Percentiles rank a stretch among this genome's conserved stretches.
phyloP scores from a whole-genome alignment of 2,113 vertebrate species.

The Tragelaphus buxtoni region DNA sequence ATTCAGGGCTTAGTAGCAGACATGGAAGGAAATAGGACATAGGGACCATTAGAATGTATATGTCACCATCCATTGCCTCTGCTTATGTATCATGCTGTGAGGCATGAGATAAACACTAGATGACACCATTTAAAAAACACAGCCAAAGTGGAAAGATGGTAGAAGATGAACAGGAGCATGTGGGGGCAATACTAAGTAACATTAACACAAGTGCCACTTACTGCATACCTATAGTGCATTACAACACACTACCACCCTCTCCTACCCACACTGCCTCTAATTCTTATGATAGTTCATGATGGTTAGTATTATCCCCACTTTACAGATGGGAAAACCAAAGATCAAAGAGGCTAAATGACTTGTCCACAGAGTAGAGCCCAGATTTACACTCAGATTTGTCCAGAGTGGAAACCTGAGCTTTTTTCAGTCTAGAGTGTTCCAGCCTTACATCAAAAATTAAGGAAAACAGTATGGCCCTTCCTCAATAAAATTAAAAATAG shows the following conservation, averaged over 20 bases:
- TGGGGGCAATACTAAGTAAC: neutral
- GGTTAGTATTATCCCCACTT: neutral
- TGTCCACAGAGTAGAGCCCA: neutral
- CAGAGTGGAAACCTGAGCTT: neutral
- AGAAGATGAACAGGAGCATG: neutral
- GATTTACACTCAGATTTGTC: neutral
- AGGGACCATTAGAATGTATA: neutral
- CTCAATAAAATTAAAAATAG: neutral
- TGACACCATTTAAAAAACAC: neutral
- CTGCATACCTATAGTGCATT: fast-evolving
- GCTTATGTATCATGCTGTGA: neutral
- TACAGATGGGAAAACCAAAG: neutral
- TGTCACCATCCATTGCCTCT: neutral
- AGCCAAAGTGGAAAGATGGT: neutral
- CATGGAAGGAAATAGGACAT: neutral
- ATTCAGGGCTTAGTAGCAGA: neutral
- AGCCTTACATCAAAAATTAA: neutral
- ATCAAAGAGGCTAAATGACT: neutral
- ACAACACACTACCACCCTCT: neutral
- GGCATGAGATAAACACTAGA: neutral
- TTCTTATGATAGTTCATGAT: neutral
- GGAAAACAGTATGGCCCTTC: neutral
- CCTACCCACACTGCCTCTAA: neutral
- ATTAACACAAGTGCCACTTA: neutral
- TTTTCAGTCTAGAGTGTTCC: neutral